A percentile compares a stretch with the other conserved stretches of the same genome.
Evolutionary conservation across 2,888 invertebrate species (phyloP).

Genomic region (Mimachlamys varia): DNA sequence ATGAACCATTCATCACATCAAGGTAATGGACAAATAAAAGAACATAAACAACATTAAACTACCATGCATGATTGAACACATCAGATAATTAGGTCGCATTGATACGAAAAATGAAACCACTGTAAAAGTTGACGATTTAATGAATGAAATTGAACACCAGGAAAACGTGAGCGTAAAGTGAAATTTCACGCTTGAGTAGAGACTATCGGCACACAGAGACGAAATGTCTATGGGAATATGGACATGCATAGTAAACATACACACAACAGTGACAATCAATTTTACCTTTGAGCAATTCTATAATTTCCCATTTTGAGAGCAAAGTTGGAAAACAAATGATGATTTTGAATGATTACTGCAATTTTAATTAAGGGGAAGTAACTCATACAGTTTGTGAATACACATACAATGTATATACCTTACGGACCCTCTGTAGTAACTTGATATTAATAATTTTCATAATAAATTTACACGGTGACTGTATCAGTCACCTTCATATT

Average conservation of each 20-base stretch:
- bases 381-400: neutral
- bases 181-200: conserved; percentile 11
- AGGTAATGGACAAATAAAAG: neutral
- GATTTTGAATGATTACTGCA: neutral
- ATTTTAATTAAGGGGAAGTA: neutral
- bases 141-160: neutral
- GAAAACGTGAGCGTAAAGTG: neutral
- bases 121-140: neutral
- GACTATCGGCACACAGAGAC: neutral
- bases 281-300: conserved; percentile 22
- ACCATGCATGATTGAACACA: neutral
- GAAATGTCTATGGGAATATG: neutral
- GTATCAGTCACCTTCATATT: neutral
- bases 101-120: neutral
- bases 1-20: neutral
- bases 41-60: neutral
- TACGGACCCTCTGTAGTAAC: too few species aligned
- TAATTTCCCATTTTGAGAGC: neutral
- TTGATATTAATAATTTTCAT: too few species aligned
- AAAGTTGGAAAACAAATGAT: neutral
- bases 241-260: neutral
- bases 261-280: neutral
- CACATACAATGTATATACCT: too few species aligned
- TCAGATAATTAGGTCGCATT: neutral
- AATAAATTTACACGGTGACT: too few species aligned